Evolutionary conservation across 2,113 vertebrate species (phyloP), one percentile per base, ranked within the genome.

Genomic region (Ceuthmochares aereus): DNA sequence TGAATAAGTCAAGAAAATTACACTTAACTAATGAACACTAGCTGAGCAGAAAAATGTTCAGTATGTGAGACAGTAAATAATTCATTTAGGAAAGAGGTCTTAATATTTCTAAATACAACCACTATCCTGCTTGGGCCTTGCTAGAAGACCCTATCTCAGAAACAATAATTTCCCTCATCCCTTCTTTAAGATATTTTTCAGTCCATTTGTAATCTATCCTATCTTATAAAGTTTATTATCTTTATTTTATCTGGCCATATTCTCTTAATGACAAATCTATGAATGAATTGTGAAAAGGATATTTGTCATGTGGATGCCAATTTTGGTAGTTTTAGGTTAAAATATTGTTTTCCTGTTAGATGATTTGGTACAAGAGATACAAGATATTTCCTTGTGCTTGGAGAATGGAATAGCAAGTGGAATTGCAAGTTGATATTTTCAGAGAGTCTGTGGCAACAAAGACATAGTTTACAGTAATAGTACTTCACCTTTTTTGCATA

Each of bases 1-100:
- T 75, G 60, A 89, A 25, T 82, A 82, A 82, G 6, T 72, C 52
- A 72, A 87, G 84, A 37, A 96, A 94, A 93, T 91, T 36, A 4
- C 27, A 62, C n/a, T 58, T 73, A 84, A 79, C 27, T 76, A 89
- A 70, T 69, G 69, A 96, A 55, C 30, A 64, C 1, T 40, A 64
- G 22, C 29, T 79, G 49, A 94, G 75, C 4, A 64, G 70, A 87
- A 79, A 82, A 92, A 66, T 32, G 13, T 81, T 69, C 42, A 68
- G 11, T 32, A 81, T 56, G 59, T 84, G 25, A 92, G 18, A 67
- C 5, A 67, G 22, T 55, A 87, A 84, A 87, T 40, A 56, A 85
- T 58, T 92, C 5, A 36, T 84, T 89, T 62, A 17, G 27, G 22
- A 87, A 93, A 36, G 11, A 36, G 12, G 13, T 20, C 32, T 79